Evolutionary conservation across 2,113 vertebrate genomes (phyloP), one percentile per base, ranked within the genome.

Genomic region (Elephantulus edwardii): DNA sequence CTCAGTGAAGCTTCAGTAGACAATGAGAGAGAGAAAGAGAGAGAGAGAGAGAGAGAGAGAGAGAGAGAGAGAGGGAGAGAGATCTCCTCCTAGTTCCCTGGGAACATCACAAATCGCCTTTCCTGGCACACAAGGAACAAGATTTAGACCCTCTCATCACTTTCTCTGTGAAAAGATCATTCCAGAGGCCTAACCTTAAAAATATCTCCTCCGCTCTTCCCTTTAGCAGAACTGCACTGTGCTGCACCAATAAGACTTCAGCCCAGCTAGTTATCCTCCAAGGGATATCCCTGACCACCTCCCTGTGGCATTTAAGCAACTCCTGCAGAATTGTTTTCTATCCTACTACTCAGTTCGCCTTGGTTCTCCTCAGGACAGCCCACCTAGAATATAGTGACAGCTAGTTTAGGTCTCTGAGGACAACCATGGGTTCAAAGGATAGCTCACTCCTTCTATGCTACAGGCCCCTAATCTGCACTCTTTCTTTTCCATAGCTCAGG

Each of bases 1-100:
- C 0, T 5, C 11, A 12, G 50, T 38, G 30, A 44, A 17, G 12
- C 44, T 74, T 86, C 17, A 12, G 22, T 1, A 40, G n/a, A 24
- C n/a, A 33, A n/a, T n/a, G 2, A 0, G 30, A n/a, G 17, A 54
- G n/a, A 48, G 2, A 10, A 10, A n/a, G 2, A 28, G 2, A 0
- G 30, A n/a, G 17, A 54, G n/a, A 48, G 2, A 10, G 10, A n/a
- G 2, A 28, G 2, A 0, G 30, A n/a, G 17, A 54, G n/a, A 48
- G 2, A 10, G 10, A n/a, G 2, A 28, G n/a, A n/a, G 2, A 0
- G 30, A n/a, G 17, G 48, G n/a, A 48, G 2, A 10, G 10, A n/a
- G 2, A 28, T 58, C 16, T 60, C 19, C 17, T 4, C n/a, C 30
- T 4, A 0, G 12, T 35, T 19, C 40, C 50, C 40, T 26, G 46